These are phyloP conservation scores for Pionites leucogaster DNA, from an alignment of 2,113 vertebrate genomes.

Conservation along the genomic window DNA sequence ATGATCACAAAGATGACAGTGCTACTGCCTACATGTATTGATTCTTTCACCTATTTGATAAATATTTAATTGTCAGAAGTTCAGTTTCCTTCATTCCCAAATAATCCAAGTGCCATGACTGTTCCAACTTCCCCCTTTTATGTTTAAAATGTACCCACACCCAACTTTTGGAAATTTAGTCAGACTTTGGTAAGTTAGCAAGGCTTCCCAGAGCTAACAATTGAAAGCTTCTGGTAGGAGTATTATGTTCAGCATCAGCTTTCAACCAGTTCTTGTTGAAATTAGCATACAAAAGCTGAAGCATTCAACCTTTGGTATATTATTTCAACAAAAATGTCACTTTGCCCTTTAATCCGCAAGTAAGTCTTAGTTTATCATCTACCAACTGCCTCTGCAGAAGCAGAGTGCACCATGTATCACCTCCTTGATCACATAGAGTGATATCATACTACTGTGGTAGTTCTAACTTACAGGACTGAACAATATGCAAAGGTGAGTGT, in stretches of 20 bases:
- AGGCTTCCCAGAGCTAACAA: neutral
- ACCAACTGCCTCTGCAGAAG: conserved; percentile 13
- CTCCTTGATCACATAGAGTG: neutral
- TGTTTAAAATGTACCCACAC: neutral
- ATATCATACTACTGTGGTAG: neutral
- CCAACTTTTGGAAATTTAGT: neutral
- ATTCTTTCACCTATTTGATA: neutral
- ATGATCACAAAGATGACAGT: neutral
- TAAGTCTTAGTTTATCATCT: conserved; percentile 36
- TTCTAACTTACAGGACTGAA: neutral
- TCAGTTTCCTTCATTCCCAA: neutral
- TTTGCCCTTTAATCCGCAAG: conserved; percentile 5
- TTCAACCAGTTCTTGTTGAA: neutral
- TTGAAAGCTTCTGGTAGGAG: neutral
- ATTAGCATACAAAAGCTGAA: neutral
- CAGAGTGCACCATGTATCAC: neutral
- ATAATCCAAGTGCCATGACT: neutral
- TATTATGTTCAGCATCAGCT: neutral
- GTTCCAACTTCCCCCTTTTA: neutral
- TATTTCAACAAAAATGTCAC: conserved; percentile 4
- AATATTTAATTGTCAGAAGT: neutral
- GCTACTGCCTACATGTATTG: neutral
- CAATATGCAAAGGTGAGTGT: neutral
- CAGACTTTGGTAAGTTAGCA: neutral
- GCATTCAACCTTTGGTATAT: conserved; percentile 1